Evolutionary conservation across 2,797 vertebrate genomes (phyloP).

Genomic region (Phrynocephalus guinanensis): DNA sequence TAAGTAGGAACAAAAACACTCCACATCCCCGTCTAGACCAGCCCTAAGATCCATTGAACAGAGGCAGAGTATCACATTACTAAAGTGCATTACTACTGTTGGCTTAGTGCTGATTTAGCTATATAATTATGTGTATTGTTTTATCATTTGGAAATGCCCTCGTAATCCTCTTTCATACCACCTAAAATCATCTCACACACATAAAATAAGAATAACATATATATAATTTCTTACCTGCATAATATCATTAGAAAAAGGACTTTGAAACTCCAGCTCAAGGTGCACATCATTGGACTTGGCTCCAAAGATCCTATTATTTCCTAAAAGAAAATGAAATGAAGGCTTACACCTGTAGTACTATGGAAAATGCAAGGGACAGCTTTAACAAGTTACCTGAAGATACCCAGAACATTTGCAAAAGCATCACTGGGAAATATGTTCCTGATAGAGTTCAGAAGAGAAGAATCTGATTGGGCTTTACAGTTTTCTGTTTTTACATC

Average conservation of each 20-base stretch:
- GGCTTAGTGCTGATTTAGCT: not conserved
- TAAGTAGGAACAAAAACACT: no score
- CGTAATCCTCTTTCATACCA: not conserved
- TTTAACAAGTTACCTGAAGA: slow-evolving; percentile 3
- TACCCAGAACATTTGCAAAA: not conserved
- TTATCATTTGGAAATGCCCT: not conserved
- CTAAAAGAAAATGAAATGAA: slow-evolving; percentile 39
- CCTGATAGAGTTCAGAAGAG: not conserved
- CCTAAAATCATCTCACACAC: not conserved
- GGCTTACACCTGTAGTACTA: slow-evolving; percentile 6
- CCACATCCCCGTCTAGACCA: no score
- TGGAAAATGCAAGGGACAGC: not conserved
- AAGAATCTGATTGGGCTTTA: not conserved
- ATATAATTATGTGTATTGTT: not conserved
- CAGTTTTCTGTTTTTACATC: not conserved
- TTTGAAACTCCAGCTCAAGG: slow-evolving; percentile 36
- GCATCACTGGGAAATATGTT: not conserved
- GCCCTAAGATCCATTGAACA: not conserved
- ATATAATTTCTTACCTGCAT: slow-evolving; percentile 61
- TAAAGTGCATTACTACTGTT: not conserved
- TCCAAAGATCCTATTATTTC: slow-evolving; percentile 48
- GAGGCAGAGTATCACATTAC: not conserved
- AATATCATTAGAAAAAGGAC: slow-evolving; percentile 56
- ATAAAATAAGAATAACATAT: not conserved
- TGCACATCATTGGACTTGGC: slow-evolving; percentile 52